phyloP scores from a whole-genome alignment of 2,888 invertebrate genomes.

The Drosophila diplacantha region DNA sequence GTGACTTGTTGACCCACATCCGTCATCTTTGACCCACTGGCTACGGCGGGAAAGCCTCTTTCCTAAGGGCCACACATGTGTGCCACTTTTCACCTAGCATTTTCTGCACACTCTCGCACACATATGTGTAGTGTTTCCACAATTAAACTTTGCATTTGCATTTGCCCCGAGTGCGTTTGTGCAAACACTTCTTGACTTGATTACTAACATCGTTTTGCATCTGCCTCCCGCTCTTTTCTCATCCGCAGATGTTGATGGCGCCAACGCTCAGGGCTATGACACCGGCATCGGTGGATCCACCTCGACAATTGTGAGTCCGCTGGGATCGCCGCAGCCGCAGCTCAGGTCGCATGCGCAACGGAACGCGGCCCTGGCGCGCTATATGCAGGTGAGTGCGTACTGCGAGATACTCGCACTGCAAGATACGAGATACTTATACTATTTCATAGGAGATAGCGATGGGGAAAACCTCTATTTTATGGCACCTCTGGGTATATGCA shows the following conservation, averaged over 20 bases:
- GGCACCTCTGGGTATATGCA: too few species aligned
- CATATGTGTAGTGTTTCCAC: slow-evolving; percentile 6
- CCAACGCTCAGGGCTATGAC: slow-evolving; percentile 78
- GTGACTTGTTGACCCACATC: slow-evolving; percentile 21
- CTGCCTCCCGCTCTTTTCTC: slow-evolving; percentile 16
- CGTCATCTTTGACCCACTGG: slow-evolving; percentile 24
- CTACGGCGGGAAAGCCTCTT: slow-evolving; percentile 8
- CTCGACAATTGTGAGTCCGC: slow-evolving; percentile 78
- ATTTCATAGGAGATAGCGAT: background rate
- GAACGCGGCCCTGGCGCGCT: slow-evolving; percentile 81
- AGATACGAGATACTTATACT: background rate
- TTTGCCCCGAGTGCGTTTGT: slow-evolving; percentile 25
- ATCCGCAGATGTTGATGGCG: slow-evolving; percentile 74
- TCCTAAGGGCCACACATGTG: slow-evolving; percentile 22
- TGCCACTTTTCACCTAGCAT: slow-evolving; percentile 28
- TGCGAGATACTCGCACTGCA: slow-evolving; percentile 37
- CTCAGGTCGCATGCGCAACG: slow-evolving; percentile 81
- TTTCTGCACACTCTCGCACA: slow-evolving; percentile 6
- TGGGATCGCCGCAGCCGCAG: slow-evolving; percentile 79
- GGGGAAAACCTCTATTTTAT: background rate
- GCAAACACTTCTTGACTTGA: slow-evolving; percentile 34
- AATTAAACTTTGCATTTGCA: slow-evolving; percentile 27
- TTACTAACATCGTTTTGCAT: slow-evolving; percentile 30
- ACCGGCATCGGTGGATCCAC: slow-evolving; percentile 78
- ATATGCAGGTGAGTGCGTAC: slow-evolving; percentile 81